Percentiles rank a stretch among this genome's conserved stretches.
These are phyloP conservation scores for Pollachius pollachius DNA, from an alignment of 2,113 vertebrate genomes.

Conservation along the genomic window DNA sequence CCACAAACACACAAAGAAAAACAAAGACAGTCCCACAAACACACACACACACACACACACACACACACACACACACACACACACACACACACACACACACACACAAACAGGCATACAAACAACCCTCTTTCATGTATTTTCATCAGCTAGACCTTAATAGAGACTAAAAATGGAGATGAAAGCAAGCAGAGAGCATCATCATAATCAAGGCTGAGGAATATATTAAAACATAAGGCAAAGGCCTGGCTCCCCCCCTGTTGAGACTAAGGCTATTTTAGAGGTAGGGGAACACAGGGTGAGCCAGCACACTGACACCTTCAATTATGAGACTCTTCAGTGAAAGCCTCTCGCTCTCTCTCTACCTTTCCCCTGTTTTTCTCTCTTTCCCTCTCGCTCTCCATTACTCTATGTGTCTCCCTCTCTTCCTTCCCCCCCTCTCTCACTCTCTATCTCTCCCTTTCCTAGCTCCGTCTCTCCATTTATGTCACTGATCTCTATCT, in stretches of 20 bases:
- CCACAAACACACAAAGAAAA: background rate
- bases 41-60: background rate
- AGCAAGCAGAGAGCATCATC: background rate
- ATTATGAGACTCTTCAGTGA: background rate
- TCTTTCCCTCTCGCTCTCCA: background rate
- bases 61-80: background rate
- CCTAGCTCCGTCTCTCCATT: background rate
- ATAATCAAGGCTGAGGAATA: too few species aligned
- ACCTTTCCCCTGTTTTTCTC: background rate
- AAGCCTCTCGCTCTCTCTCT: background rate
- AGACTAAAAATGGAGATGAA: background rate
- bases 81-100: background rate
- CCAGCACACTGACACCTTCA: background rate
- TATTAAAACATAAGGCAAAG: background rate
- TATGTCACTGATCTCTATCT: background rate
- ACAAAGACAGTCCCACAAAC: background rate
- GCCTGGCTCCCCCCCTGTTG: background rate
- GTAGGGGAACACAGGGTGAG: background rate
- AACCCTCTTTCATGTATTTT: background rate
- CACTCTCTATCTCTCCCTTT: background rate
- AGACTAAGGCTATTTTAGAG: background rate
- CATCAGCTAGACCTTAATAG: background rate
- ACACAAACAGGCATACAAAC: background rate
- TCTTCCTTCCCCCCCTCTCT: background rate
- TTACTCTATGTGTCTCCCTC: background rate